Evolutionary conservation across 1,140 invertebrate genomes (phyloP), one percentile per base, ranked within the genome.

Genomic region (Heliconius himera): DNA sequence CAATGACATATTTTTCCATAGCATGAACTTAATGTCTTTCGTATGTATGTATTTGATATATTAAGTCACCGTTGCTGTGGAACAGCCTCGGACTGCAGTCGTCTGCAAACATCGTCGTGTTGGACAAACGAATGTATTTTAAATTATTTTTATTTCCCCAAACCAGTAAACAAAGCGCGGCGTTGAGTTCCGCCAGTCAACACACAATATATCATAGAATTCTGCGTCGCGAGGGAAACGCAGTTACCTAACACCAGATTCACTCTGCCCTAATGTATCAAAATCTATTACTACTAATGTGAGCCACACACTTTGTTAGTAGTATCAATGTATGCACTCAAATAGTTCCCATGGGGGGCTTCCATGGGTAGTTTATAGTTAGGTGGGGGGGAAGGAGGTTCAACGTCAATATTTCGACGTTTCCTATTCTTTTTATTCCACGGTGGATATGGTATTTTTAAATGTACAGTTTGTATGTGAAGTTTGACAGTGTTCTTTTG

Each of bases 401-500:
- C 70, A 3, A 72, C 33, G 18, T 76, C 74, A 0, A 36, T 36
- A 5, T 76, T 74, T 1, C 79, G 70, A 11, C 79, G 88, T 79
- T 92, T 93, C 70, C 91, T 81, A 46, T 93, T 93, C 84, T 93
- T 94, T 88, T 93, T 94, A 75, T 93, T 90, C 91, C 91, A 94
- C 0, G 93, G 93, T 13, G 91, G 90, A 83, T 94, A 94, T 0
- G 93, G 93, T 73, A 94, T 94, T 84, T 94, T 94, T 4, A 94
- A 82, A 54, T 94, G 93, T 1, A 94, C 93, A 0, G 93, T 94
- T 70, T 94, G 93, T 73, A 94, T 92, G 88, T 94, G 93, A 1
- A 94, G 84, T 20, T 94, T 94, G 20, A 93, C 90, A 2, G 93
- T 92, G 36, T 86, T 91, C 83, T 90, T 92, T 76, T 94, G 93